A percentile compares a stretch with the other conserved stretches of the same genome.
phyloP scores from a whole-genome alignment of 92 coral and sea anemone genomes.

The Actinostola sp. region DNA sequence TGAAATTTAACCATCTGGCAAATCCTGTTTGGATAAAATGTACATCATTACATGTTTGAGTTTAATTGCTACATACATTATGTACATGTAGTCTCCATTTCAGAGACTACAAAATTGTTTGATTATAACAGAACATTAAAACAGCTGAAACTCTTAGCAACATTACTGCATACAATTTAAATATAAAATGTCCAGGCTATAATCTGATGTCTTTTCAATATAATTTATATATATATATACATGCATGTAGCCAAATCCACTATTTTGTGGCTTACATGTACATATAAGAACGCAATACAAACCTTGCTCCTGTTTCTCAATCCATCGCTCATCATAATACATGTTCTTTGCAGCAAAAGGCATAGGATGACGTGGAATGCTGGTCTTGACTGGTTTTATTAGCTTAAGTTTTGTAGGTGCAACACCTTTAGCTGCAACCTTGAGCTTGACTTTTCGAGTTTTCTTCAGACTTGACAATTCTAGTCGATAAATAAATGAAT shows the following conservation, averaged over 20 bases:
- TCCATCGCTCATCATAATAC: slow-evolving; percentile 99
- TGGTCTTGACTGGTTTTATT: slow-evolving; percentile 72
- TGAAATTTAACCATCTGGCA: slow-evolving; percentile 87
- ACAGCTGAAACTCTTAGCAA: too few relatives aligned
- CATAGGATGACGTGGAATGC: slow-evolving; percentile 95
- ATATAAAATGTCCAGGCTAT: too few relatives aligned
- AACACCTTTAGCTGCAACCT: slow-evolving; percentile 89
- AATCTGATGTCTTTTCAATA: too few relatives aligned
- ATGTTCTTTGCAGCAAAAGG: slow-evolving; percentile 98
- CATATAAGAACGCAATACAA: too few relatives aligned
- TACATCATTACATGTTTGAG: neutral
- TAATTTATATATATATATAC: too few relatives aligned
- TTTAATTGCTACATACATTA: too few relatives aligned
- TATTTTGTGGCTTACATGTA: too few relatives aligned
- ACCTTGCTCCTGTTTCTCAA: slow-evolving; percentile 97
- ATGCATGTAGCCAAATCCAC: too few relatives aligned
- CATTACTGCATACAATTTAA: too few relatives aligned
- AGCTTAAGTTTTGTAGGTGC: slow-evolving; percentile 85
- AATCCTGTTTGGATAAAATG: slow-evolving; percentile 56
- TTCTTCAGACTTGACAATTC: slow-evolving; percentile 13
- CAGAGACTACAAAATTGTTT: too few relatives aligned
- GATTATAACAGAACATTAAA: neutral
- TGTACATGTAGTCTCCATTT: too few relatives aligned
- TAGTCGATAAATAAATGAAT: neutral
- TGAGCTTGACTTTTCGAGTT: slow-evolving; percentile 64